Conservation (phyloP, 2,113 vertebrate genomes). For the Donacobius atricapilla region DNA sequence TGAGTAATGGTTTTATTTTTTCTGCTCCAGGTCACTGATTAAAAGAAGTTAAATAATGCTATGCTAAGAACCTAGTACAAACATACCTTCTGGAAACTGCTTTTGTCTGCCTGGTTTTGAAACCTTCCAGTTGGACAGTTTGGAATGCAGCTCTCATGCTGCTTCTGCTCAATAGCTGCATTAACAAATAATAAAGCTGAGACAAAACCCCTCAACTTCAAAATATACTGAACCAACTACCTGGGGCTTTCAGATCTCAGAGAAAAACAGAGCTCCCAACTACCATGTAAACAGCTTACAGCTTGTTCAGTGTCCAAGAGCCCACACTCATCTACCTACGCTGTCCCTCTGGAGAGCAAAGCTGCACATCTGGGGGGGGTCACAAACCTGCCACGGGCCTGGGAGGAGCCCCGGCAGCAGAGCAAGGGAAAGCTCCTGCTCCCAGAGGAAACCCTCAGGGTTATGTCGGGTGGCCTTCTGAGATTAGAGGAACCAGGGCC, state of each 20-base stretch:
- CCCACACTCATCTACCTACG: not conserved
- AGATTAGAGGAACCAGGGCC: not conserved
- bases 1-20: slow-evolving; percentile 16
- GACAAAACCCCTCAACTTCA: not conserved
- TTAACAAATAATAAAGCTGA: not conserved
- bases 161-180: not conserved
- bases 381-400: not conserved
- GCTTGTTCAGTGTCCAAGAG: not conserved
- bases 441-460: not conserved
- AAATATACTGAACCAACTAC: not conserved
- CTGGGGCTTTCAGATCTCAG: not conserved
- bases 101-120: not conserved
- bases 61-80: not conserved
- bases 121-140: not conserved
- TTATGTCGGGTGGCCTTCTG: not conserved
- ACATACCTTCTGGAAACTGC: slow-evolving; percentile 14
- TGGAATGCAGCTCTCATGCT: not conserved
- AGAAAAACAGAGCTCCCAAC: not conserved
- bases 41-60: slow-evolving; percentile 37
- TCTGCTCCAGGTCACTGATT: slow-evolving; percentile 20
- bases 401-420: not conserved
- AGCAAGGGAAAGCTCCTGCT: not conserved
- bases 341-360: not conserved
- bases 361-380: accelerated
- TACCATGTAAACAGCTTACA: accelerated